Conservation (phyloP, 2,797 vertebrate species). For the Toxotes lorentzi region DNA sequence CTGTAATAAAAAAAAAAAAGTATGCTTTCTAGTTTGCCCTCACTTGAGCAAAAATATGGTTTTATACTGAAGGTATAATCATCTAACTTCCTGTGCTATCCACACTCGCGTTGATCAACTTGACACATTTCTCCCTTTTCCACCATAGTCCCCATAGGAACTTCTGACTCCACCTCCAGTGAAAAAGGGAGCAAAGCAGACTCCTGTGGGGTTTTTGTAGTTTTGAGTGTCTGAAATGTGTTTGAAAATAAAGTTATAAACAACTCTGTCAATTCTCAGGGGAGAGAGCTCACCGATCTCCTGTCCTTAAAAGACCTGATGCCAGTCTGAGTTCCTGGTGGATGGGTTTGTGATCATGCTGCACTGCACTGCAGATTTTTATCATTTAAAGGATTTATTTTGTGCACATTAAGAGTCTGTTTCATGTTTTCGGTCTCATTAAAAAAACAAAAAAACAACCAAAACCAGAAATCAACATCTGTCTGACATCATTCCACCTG, state of each 20-base stretch:
- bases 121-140: slow-evolving; percentile 39
- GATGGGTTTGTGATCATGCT: neutral
- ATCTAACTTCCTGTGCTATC: neutral
- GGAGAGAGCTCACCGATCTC: neutral
- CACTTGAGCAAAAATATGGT: neutral
- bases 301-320: neutral
- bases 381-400: neutral
- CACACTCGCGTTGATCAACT: neutral
- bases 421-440: neutral
- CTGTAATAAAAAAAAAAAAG: too few relatives aligned
- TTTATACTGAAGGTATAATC: slow-evolving; percentile 38
- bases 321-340: neutral
- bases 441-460: too few relatives aligned
- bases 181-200: neutral
- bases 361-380: neutral
- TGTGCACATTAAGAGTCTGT: neutral
- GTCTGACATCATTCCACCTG: neutral
- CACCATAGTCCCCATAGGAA: slow-evolving; percentile 72
- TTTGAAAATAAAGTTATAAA: slow-evolving; percentile 5
- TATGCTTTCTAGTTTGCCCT: neutral
- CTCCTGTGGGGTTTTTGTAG: neutral
- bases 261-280: neutral
- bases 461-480: neutral
- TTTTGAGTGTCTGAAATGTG: neutral
- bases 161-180: slow-evolving; percentile 67